Conservation (phyloP, 2,113 vertebrate genomes). For the Hirundichthys speculiger region DNA sequence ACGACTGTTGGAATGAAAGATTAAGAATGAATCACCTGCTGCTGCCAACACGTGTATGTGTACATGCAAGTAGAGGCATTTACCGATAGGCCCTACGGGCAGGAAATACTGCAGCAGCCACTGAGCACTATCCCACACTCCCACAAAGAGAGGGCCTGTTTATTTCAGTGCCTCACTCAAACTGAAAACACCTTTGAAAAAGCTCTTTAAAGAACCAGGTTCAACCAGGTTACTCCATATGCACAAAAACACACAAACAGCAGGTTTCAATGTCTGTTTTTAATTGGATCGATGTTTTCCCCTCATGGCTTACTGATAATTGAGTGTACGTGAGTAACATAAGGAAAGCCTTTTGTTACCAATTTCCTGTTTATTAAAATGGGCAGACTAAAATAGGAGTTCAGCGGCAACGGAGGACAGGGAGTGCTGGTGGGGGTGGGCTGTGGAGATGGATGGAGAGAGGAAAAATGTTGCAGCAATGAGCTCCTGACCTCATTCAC, state of each 20-base stretch:
- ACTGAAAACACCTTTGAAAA: conserved; percentile 66
- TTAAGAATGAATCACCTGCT: conserved; percentile 77
- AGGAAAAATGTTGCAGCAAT: conserved; percentile 61
- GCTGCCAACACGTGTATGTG: conserved; percentile 25
- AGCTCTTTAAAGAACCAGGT: conserved; percentile 59
- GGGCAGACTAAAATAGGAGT: conserved; percentile 19
- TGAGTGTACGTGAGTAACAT: conserved; percentile 60
- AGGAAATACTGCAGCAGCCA: conserved; percentile 44
- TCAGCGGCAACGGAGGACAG: conserved; percentile 17
- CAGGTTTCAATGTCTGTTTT: conserved; percentile 42
- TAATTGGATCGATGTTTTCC: conserved; percentile 73
- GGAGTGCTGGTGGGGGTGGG: conserved; percentile 19
- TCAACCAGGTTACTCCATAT: conserved; percentile 67
- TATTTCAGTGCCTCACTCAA: conserved; percentile 56
- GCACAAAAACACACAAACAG: conserved; percentile 24
- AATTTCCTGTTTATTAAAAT: conserved; percentile 64
- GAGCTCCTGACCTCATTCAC: conserved; percentile 78
- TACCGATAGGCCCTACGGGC: conserved; percentile 41
- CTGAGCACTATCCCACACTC: conserved; percentile 40
- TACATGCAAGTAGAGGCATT: conserved; percentile 14
- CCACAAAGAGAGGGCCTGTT: conserved; percentile 52
- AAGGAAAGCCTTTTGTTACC: conserved; percentile 64
- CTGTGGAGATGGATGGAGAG: conserved; percentile 42
- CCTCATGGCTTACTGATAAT: conserved; percentile 58
- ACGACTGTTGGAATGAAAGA: conserved; percentile 75